phyloP scores from a whole-genome alignment of 2,888 invertebrate genomes.

The Omphaloscelis lunosa region DNA sequence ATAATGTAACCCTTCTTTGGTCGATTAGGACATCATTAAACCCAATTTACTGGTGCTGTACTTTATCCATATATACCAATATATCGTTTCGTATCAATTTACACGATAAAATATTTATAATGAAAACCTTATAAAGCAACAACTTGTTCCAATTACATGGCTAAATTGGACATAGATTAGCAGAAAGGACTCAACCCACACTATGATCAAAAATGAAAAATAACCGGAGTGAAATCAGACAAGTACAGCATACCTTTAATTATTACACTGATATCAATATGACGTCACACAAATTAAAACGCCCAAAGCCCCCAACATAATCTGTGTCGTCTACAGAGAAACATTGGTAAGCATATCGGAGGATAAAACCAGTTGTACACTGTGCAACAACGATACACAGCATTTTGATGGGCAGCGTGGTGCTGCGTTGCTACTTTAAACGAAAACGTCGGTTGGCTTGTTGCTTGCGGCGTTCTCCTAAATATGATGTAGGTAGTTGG shows the following conservation, averaged over 20 bases:
- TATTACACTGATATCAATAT: slow-evolving; percentile 44
- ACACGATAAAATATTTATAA: background rate
- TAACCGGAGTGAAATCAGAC: slow-evolving; percentile 13
- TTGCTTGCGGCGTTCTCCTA: background rate
- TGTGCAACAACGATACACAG: background rate
- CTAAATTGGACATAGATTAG: no score
- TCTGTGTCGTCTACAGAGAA: slow-evolving; percentile 46
- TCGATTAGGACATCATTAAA: background rate
- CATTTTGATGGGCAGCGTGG: background rate
- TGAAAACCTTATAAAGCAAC: background rate
- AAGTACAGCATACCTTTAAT: slow-evolving; percentile 26
- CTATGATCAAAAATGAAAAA: background rate
- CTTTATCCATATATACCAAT: no score
- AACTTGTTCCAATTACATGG: slow-evolving; percentile 8
- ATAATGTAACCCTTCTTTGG: background rate
- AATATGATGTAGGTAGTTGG: background rate
- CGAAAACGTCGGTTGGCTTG: background rate
- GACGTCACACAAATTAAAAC: slow-evolving; percentile 54
- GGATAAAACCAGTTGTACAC: slow-evolving; percentile 14
- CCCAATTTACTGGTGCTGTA: no score
- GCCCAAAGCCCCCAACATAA: slow-evolving; percentile 38
- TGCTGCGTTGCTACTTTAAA: no score
- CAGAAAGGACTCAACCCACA: no score
- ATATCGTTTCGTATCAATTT: background rate
- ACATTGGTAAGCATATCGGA: slow-evolving; percentile 32